phyloP scores from a whole-genome alignment of 2,113 vertebrate genomes.

The Physeter macrocephalus region DNA sequence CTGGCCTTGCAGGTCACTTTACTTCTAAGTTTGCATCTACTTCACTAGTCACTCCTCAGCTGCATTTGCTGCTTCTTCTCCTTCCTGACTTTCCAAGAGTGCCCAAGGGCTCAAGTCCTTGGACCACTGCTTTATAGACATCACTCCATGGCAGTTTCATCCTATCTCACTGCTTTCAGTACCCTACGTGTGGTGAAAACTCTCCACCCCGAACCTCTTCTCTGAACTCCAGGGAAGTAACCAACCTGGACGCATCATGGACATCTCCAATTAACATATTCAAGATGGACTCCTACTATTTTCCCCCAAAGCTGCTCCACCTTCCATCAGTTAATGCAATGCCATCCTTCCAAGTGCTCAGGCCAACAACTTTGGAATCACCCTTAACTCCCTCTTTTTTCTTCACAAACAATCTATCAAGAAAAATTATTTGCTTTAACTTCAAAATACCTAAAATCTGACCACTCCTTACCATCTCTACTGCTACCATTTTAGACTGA shows the following conservation, averaged over 20 bases:
- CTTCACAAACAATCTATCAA: background rate
- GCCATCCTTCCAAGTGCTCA: background rate
- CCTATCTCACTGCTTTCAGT: background rate
- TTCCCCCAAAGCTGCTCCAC: background rate
- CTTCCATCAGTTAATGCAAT: background rate
- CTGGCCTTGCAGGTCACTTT: background rate
- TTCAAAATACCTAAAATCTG: background rate
- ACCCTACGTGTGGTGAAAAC: background rate
- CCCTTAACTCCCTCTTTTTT: background rate
- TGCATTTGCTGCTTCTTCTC: background rate
- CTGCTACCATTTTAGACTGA: background rate
- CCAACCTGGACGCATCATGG: background rate
- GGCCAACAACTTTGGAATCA: background rate
- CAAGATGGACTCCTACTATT: background rate
- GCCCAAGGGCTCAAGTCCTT: background rate
- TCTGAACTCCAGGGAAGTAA: background rate
- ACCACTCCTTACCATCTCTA: background rate
- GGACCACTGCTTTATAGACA: background rate
- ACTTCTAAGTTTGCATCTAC: background rate
- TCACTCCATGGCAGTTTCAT: background rate
- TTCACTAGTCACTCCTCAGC: background rate
- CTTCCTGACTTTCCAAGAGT: background rate
- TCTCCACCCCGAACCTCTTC: background rate
- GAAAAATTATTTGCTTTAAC: background rate
- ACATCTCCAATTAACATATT: background rate